phyloP scores from a whole-genome alignment of 2,888 invertebrate species.

The Lymantria dispar region DNA sequence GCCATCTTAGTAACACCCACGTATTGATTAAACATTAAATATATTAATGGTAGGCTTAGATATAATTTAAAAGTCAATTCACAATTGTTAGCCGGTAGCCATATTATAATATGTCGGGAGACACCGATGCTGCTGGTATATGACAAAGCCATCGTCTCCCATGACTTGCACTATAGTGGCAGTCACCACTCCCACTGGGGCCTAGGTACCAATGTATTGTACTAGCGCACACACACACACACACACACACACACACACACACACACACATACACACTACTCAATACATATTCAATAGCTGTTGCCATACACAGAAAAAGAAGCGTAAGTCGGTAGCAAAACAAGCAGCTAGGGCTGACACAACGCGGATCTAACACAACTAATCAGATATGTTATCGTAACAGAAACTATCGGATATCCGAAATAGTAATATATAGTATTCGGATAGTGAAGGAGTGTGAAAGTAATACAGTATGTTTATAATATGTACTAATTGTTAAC shows the following conservation, averaged over 20 bases:
- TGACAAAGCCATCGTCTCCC: not conserved
- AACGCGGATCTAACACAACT: too few species aligned
- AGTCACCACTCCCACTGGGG: constrained; percentile 1
- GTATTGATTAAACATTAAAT: too few species aligned
- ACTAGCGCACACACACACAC: constrained; percentile 5
- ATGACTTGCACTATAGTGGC: not conserved
- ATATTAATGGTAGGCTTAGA: too few species aligned
- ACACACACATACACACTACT: constrained; percentile 5
- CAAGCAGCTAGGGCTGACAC: constrained; percentile 44
- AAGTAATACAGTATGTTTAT: too few species aligned
- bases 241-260: not conserved
- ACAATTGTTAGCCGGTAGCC: too few species aligned
- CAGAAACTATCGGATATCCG: too few species aligned
- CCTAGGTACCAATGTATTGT: constrained; percentile 6
- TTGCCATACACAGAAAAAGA: constrained; percentile 42
- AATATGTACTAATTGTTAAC: too few species aligned
- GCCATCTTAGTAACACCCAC: not conserved
- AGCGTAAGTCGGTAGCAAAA: constrained; percentile 60
- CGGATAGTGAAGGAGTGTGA: too few species aligned
- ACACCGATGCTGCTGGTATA: not conserved
- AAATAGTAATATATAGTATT: too few species aligned
- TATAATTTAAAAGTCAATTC: too few species aligned
- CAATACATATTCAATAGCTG: constrained; percentile 31
- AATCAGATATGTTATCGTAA: too few species aligned
- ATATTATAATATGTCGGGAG: too few species aligned